phyloP scores from a whole-genome alignment of 2,888 invertebrate genomes.

The Drosophila percnosoma region DNA sequence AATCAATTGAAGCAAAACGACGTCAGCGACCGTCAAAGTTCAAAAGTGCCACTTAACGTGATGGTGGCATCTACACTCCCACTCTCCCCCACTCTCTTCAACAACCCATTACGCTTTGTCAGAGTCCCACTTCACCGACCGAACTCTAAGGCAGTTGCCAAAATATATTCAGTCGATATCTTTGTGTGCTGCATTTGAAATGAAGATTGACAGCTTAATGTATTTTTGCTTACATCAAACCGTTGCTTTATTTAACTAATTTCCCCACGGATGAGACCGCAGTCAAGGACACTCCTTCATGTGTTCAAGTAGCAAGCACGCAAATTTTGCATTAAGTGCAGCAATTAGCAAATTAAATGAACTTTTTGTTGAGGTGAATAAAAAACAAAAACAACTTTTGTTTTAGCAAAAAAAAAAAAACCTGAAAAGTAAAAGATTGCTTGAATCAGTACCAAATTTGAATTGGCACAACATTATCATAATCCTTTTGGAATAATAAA shows the following conservation, averaged over 20 bases:
- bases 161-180: conserved; percentile 63
- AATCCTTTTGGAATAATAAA: not conserved
- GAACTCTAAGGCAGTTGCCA: conserved; percentile 50
- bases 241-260: conserved; percentile 64
- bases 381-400: conserved; percentile 36
- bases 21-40: conserved; percentile 69
- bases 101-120: not conserved
- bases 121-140: conserved; percentile 3
- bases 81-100: not conserved
- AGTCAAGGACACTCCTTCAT: conserved; percentile 49
- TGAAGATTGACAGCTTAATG: conserved; percentile 79
- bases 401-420: not conserved
- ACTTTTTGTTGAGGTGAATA: conserved; percentile 48
- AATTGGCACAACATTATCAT: not conserved
- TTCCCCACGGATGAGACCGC: conserved; percentile 49
- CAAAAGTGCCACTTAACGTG: conserved; percentile 73
- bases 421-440: not conserved
- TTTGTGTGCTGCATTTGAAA: conserved; percentile 41
- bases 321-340: conserved; percentile 71
- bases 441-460: not conserved
- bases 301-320: conserved; percentile 51
- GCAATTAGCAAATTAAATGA: conserved; percentile 71
- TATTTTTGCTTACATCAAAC: conserved; percentile 66
- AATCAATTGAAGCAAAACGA: conserved; percentile 68
- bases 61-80: conserved; percentile 37